These are phyloP conservation scores for Parnassius smintheus DNA, from an alignment of 2,888 invertebrate genomes.

Conservation along the genomic window DNA sequence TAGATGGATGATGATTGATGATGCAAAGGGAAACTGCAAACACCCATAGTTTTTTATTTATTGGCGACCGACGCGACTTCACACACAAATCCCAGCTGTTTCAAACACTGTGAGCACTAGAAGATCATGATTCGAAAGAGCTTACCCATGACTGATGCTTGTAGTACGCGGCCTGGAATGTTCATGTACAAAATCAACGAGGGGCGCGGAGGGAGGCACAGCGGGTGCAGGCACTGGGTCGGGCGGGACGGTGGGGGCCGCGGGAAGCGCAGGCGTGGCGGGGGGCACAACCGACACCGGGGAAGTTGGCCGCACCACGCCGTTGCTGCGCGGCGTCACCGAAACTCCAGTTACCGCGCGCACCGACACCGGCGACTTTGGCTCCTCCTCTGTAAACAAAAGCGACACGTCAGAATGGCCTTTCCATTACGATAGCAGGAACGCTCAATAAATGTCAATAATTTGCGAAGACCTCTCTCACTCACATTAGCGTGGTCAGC, in stretches of 20 bases:
- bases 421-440: conserved; percentile 24
- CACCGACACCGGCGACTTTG: conserved; percentile 69
- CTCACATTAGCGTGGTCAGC: conserved; percentile 51
- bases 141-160: conserved; percentile 74
- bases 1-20: too few relatives aligned
- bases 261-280: conserved; percentile 37
- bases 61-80: background rate
- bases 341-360: conserved; percentile 64
- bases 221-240: conserved; percentile 41
- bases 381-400: conserved; percentile 76
- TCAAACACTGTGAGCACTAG: conserved; percentile 61
- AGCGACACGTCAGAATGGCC: conserved; percentile 33
- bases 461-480: conserved; percentile 28
- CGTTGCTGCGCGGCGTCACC: conserved; percentile 65
- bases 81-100: conserved; percentile 62
- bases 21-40: too few relatives aligned
- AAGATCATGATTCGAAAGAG: conserved; percentile 43
- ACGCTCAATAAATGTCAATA: conserved; percentile 29
- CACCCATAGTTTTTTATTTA: too few relatives aligned
- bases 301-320: conserved; percentile 51
- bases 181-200: conserved; percentile 75
- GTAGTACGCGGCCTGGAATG: conserved; percentile 77
- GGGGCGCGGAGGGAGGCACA: conserved; percentile 50
- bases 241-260: conserved; percentile 40
- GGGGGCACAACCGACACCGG: conserved; percentile 40